These are phyloP conservation scores for Fundulus diaphanus DNA, from an alignment of 2,797 vertebrate genomes.

Conservation along the genomic window DNA sequence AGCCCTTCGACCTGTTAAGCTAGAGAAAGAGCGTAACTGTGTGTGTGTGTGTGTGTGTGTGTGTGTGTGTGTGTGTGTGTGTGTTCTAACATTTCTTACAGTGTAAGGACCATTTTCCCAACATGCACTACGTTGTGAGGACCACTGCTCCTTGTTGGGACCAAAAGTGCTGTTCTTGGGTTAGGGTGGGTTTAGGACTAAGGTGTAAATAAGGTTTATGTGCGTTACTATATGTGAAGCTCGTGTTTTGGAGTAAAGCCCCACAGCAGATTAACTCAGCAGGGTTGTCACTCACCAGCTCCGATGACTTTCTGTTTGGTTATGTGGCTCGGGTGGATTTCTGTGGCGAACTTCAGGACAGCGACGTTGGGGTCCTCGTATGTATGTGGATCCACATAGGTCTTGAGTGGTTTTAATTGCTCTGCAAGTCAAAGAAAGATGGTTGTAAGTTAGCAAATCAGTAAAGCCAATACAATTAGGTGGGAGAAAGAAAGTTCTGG, in stretches of 20 bases:
- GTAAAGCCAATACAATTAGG: neutral
- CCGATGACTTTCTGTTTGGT: slow-evolving; percentile 97
- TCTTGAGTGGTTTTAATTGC: slow-evolving; percentile 96
- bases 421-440: slow-evolving; percentile 74
- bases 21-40: slow-evolving; percentile 54
- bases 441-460: slow-evolving; percentile 8
- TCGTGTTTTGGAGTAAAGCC: slow-evolving; percentile 54
- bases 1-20: slow-evolving; percentile 65
- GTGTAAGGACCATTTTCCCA: no score
- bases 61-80: no score
- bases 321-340: slow-evolving; percentile 91
- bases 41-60: no score
- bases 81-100: no score
- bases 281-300: slow-evolving; percentile 84
- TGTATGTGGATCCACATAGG: slow-evolving; percentile 96
- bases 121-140: no score
- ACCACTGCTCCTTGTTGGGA: no score
- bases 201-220: no score
- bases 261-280: slow-evolving; percentile 51
- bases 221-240: slow-evolving; percentile 51
- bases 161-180: no score
- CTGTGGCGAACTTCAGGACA: slow-evolving; percentile 94
- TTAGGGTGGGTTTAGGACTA: no score
- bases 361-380: slow-evolving; percentile 98
- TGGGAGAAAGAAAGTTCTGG: neutral